Base-by-base conservation (phyloP, 2,888 invertebrate species). In the Leucophora obtusa region DNA sequence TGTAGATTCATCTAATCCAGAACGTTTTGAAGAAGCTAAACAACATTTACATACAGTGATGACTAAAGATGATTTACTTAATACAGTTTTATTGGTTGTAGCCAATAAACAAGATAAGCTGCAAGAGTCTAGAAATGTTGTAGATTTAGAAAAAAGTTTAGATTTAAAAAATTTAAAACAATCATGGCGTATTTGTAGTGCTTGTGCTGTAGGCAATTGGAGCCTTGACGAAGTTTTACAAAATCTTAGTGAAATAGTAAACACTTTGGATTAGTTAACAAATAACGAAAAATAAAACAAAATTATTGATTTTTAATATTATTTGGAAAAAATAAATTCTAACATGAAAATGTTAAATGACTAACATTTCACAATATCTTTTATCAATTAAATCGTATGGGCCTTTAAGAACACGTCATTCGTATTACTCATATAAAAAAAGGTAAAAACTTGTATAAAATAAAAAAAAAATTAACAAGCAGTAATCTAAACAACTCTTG, bases 41-140 rank as follows among this genome's bases (percentile, higher is more conserved):
- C 69, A 79, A 1, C 87, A 88, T 69, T 75, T 89, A 15, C 86
- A 87, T 33, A 35, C 73, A 2, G 71, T 87, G 59, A 79, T 89
- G 78, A 68, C 83, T 50, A 71, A 83, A 9, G 82, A 82, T 14
- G 86, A 87, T 54, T 79, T 88, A 0, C 75, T 75, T 21, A 78
- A 87, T 73, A 83, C 86, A 10, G 83, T 85, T 9, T 62, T 88
- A 0, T 54, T 88, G 35, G 81, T 89, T 1, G 83, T 87, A 43
- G 87, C 87, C 28, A 88, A 89, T 82, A 89, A 88, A 47, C 43
- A 47, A n/a, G 43, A 47, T 47, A 47, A 47, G n/a, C n/a, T 14
- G 11, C 3, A 47, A 2, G 43, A 47, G 0, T 47, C 14, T 0
- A 47, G 82, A 82, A 54, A 47, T n/a, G 24, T 17, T 17, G 21